Percentiles rank a stretch among this genome's conserved stretches.
Evolutionary conservation across 1,140 invertebrate species (phyloP).

Genomic region (Drosophila tani): DNA sequence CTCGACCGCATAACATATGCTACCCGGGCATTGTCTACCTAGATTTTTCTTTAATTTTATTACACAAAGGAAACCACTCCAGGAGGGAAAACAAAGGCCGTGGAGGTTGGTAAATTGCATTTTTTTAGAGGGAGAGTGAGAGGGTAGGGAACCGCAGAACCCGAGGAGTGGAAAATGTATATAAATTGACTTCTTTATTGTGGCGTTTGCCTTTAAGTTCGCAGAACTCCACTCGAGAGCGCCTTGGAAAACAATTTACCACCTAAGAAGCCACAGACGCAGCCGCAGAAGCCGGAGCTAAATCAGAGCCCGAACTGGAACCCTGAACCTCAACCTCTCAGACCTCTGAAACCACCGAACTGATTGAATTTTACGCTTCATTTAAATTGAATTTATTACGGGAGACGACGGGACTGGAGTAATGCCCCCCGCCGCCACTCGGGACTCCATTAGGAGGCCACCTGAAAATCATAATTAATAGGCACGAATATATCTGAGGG

Average conservation of each 20-base stretch:
- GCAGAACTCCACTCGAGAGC: constrained; percentile 58
- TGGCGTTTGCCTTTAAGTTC: constrained; percentile 72
- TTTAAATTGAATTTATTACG: constrained; percentile 82
- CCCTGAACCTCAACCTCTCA: constrained; percentile 27
- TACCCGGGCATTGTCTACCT: constrained; percentile 60
- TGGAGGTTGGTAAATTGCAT: constrained; percentile 73
- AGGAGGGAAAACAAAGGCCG: constrained; percentile 54
- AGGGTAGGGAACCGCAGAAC: constrained; percentile 44
- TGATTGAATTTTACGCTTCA: constrained; percentile 83
- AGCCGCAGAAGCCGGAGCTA: constrained; percentile 55
- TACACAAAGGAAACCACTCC: constrained; percentile 69
- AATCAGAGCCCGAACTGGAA: constrained; percentile 18
- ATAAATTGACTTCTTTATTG: constrained; percentile 83
- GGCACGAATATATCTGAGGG: constrained; percentile 63
- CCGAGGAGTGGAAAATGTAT: constrained; percentile 73
- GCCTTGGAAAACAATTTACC: constrained; percentile 69
- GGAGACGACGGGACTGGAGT: constrained; percentile 2
- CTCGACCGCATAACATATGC: constrained; percentile 75
- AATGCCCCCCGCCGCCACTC: constrained; percentile 16
- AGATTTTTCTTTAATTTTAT: constrained; percentile 67
- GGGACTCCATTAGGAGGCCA: constrained; percentile 55
- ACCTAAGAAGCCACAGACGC: constrained; percentile 75
- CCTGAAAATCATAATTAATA: constrained; percentile 77
- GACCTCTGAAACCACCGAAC: constrained; percentile 56
- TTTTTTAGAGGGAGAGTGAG: constrained; percentile 27